Conservation (phyloP, 2,888 invertebrate species). For the Caenorhabditis sulstoni region DNA sequence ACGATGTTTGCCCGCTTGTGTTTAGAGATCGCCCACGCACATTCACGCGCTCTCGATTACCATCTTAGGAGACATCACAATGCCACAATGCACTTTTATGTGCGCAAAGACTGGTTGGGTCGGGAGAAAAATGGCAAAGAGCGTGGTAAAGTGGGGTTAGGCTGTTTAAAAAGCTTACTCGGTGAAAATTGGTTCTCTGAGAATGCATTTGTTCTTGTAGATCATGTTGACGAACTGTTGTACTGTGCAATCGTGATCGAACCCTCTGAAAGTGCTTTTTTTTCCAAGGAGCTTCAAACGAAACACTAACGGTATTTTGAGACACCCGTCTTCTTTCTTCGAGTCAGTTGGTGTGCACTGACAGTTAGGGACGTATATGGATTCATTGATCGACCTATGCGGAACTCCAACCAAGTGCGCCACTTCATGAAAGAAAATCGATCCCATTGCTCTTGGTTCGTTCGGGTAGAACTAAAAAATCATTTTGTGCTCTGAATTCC, state of each 20-base stretch:
- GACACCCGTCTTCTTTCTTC: slow-evolving; percentile 63
- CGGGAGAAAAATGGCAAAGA: background rate
- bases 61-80: slow-evolving; percentile 35
- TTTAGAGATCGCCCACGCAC: slow-evolving; percentile 44
- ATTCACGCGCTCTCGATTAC: slow-evolving; percentile 50
- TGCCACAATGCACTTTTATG: slow-evolving; percentile 42
- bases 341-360: slow-evolving; percentile 48
- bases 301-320: slow-evolving; percentile 74
- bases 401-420: slow-evolving; percentile 76
- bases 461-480: slow-evolving; percentile 78
- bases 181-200: slow-evolving; percentile 32
- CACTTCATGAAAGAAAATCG: slow-evolving; percentile 79
- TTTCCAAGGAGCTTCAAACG: background rate
- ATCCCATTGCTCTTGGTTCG: slow-evolving; percentile 79
- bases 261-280: slow-evolving; percentile 72
- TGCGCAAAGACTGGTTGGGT: slow-evolving; percentile 16
- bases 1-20: slow-evolving; percentile 33
- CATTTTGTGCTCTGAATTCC: no score
- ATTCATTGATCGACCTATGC: slow-evolving; percentile 66
- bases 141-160: background rate
- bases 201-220: slow-evolving; percentile 74
- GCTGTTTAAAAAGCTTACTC: slow-evolving; percentile 36
- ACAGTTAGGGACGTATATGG: slow-evolving; percentile 66
- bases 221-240: slow-evolving; percentile 77
- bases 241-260: slow-evolving; percentile 79